phyloP scores from a whole-genome alignment of 1,140 invertebrate species.

The Hermetia illucens region DNA sequence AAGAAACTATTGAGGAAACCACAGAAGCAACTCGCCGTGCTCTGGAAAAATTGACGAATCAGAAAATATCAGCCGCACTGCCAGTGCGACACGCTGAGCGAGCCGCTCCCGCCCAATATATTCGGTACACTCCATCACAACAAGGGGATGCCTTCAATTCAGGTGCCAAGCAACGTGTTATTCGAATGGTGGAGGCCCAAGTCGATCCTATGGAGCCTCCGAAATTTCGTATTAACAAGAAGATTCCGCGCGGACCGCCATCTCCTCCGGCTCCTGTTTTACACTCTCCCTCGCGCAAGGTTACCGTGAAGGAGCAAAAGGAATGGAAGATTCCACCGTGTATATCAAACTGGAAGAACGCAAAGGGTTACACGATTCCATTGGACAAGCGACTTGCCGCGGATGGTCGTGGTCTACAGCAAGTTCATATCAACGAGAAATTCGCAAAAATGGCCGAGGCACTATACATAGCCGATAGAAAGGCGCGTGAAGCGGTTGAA shows the following conservation, averaged over 20 bases:
- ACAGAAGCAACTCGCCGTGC: slow-evolving; percentile 75
- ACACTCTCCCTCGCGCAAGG: slow-evolving; percentile 94
- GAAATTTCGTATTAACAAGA: slow-evolving; percentile 90
- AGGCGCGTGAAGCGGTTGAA: slow-evolving; percentile 93
- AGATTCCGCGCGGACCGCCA: slow-evolving; percentile 93
- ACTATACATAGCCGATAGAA: slow-evolving; percentile 93
- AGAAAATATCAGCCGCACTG: slow-evolving; percentile 86
- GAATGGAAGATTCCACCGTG: slow-evolving; percentile 99
- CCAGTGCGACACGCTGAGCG: slow-evolving; percentile 84
- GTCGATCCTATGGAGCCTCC: slow-evolving; percentile 98
- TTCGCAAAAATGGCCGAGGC: slow-evolving; percentile 97
- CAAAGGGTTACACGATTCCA: slow-evolving; percentile 87
- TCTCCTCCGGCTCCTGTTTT: slow-evolving; percentile 83
- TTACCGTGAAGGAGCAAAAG: slow-evolving; percentile 96
- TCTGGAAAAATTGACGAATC: slow-evolving; percentile 74
- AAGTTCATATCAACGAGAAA: slow-evolving; percentile 97
- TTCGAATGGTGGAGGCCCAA: slow-evolving; percentile 90
- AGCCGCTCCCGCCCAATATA: slow-evolving; percentile 84
- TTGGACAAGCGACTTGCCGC: slow-evolving; percentile 96
- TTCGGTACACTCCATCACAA: slow-evolving; percentile 94
- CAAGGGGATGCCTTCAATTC: slow-evolving; percentile 93
- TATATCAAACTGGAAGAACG: slow-evolving; percentile 99
- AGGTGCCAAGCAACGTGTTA: slow-evolving; percentile 94
- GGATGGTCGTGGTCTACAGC: slow-evolving; percentile 92
- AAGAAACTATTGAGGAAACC: slow-evolving; percentile 72